phyloP scores from a whole-genome alignment of 2,797 vertebrate genomes.

The Spinus pinus region DNA sequence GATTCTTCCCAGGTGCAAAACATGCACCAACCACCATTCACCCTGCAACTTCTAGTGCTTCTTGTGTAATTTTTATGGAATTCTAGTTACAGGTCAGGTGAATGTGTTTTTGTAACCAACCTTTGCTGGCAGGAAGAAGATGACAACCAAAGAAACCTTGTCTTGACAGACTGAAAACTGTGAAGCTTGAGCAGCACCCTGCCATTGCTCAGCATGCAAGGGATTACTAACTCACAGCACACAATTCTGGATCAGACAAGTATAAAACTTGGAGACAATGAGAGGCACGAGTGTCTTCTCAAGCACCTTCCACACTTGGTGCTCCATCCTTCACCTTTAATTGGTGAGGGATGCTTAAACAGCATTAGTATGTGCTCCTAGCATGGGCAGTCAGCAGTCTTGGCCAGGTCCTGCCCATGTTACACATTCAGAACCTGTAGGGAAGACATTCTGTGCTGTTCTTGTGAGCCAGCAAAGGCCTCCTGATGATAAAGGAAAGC shows the following conservation, averaged over 20 bases:
- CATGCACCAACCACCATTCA: neutral
- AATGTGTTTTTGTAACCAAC: neutral
- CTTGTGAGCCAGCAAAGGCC: no score
- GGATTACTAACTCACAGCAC: neutral
- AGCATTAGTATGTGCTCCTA: neutral
- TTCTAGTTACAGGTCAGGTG: neutral
- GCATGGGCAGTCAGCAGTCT: neutral
- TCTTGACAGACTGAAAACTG: neutral
- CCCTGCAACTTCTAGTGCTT: neutral
- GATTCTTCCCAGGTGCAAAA: neutral
- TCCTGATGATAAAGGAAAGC: no score
- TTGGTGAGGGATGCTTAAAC: neutral
- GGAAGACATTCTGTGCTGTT: no score
- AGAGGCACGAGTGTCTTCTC: neutral
- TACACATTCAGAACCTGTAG: neutral
- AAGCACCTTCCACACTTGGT: neutral
- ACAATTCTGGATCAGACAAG: neutral
- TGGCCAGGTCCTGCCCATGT: neutral
- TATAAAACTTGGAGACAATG: neutral
- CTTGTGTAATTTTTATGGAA: neutral
- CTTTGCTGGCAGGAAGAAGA: neutral
- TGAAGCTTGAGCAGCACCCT: neutral
- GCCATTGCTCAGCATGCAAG: accelerated
- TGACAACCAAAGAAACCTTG: neutral
- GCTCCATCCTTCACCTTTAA: neutral